Conservation (phyloP, 2,113 vertebrate genomes). For the Anser cygnoides region DNA sequence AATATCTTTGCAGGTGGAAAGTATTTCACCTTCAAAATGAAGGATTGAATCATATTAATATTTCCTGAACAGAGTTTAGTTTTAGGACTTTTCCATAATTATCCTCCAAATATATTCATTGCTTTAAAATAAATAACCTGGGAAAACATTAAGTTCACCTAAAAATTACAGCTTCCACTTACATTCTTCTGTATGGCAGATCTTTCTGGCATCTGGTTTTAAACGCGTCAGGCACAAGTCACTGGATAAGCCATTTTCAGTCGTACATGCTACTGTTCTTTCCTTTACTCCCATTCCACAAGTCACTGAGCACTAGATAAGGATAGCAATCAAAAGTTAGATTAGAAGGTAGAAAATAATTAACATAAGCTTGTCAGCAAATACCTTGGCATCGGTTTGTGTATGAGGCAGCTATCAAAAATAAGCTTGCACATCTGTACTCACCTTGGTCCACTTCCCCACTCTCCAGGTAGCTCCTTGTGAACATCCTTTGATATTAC, state of each 20-base stretch:
- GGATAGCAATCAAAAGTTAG: neutral
- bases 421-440: neutral
- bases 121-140: constrained; percentile 6
- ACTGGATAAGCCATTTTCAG: constrained; percentile 78
- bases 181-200: constrained; percentile 87
- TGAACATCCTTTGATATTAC: constrained; percentile 80
- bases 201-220: constrained; percentile 83
- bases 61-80: neutral
- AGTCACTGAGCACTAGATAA: constrained; percentile 87
- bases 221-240: constrained; percentile 82
- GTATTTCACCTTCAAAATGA: constrained; percentile 83
- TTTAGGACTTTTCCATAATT: neutral
- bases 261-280: constrained; percentile 84
- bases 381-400: neutral
- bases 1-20: constrained; percentile 87
- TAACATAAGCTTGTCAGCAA: neutral
- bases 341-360: neutral
- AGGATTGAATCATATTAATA: constrained; percentile 26
- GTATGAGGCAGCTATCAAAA: neutral
- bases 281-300: constrained; percentile 87
- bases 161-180: constrained; percentile 67
- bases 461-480: constrained; percentile 83
- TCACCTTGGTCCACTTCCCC: constrained; percentile 88
- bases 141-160: neutral
- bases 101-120: neutral